These are phyloP conservation scores for Aspidiotus rigidus DNA, from an alignment of 2,888 invertebrate genomes.

Conservation along the genomic window DNA sequence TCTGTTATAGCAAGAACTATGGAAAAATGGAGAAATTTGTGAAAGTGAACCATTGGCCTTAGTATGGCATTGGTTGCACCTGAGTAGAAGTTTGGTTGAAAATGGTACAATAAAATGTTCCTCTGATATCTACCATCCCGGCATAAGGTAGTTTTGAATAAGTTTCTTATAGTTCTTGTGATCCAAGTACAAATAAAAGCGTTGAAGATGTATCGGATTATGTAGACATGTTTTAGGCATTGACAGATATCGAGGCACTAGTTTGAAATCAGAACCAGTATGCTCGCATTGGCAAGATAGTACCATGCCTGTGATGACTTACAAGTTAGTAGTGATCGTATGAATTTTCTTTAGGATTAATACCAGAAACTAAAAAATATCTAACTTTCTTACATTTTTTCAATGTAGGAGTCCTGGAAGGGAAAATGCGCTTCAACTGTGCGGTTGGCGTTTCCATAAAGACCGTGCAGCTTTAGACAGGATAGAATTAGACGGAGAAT, in stretches of 20 bases:
- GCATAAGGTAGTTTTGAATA: slow-evolving; percentile 40
- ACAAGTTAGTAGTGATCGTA: slow-evolving; percentile 45
- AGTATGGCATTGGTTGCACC: slow-evolving; percentile 74
- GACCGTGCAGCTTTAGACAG: slow-evolving; percentile 45
- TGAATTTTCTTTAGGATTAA: neutral
- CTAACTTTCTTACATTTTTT: neutral
- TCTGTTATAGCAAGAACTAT: slow-evolving; percentile 55
- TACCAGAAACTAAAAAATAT: no score
- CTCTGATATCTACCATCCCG: slow-evolving; percentile 40
- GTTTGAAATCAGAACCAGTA: slow-evolving; percentile 42
- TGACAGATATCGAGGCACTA: slow-evolving; percentile 35
- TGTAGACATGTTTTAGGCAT: slow-evolving; percentile 38
- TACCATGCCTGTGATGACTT: slow-evolving; percentile 49
- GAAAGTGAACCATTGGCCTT: slow-evolving; percentile 64
- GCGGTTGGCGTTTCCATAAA: slow-evolving; percentile 81
- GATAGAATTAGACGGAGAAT: slow-evolving; percentile 53
- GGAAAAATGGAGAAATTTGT: slow-evolving; percentile 69
- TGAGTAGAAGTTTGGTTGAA: slow-evolving; percentile 60
- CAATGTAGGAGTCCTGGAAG: slow-evolving; percentile 59
- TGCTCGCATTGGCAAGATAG: slow-evolving; percentile 57
- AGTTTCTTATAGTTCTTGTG: neutral
- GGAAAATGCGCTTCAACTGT: slow-evolving; percentile 70
- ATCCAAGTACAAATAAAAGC: neutral
- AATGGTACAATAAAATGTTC: slow-evolving; percentile 47
- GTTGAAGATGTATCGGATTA: neutral